phyloP scores from a whole-genome alignment of 2,797 vertebrate species.

The Xenentodon cancila region DNA sequence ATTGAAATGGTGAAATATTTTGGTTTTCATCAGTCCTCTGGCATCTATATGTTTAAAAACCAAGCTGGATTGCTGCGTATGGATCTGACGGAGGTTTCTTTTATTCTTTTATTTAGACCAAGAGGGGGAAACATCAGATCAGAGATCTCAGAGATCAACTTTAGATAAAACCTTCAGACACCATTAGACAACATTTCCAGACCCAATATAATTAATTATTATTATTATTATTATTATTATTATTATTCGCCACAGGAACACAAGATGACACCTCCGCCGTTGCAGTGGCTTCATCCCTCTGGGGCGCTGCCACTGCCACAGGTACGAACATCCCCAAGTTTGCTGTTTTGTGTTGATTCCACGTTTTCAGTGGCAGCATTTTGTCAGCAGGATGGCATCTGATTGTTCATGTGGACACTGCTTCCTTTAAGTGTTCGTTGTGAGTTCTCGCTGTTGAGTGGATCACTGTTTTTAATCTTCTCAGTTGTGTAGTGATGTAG shows the following conservation, averaged over 20 bases:
- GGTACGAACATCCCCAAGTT: constrained; percentile 51
- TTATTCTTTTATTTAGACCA: no score
- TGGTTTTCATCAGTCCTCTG: not conserved
- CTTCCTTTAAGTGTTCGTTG: constrained; percentile 29
- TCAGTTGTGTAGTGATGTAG: not conserved
- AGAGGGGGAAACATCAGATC: no score
- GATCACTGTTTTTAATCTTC: not conserved
- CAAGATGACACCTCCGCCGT: constrained; percentile 66
- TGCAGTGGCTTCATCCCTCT: constrained; percentile 50
- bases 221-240: constrained; percentile 37
- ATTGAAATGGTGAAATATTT: not conserved
- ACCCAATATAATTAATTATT: no score
- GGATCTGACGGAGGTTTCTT: no score
- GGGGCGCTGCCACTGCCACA: constrained; percentile 61
- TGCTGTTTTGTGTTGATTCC: constrained; percentile 33
- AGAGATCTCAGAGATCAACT: no score
- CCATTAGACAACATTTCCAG: no score
- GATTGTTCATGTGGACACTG: not conserved
- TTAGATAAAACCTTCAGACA: no score
- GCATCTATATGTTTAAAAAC: not conserved
- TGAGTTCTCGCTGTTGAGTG: constrained; percentile 5
- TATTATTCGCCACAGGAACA: constrained; percentile 70
- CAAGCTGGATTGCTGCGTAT: not conserved
- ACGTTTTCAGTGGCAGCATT: constrained; percentile 20
- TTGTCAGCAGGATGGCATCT: not conserved